Conservation (phyloP, 2,888 invertebrate species). For the Mesoligia furuncula region DNA sequence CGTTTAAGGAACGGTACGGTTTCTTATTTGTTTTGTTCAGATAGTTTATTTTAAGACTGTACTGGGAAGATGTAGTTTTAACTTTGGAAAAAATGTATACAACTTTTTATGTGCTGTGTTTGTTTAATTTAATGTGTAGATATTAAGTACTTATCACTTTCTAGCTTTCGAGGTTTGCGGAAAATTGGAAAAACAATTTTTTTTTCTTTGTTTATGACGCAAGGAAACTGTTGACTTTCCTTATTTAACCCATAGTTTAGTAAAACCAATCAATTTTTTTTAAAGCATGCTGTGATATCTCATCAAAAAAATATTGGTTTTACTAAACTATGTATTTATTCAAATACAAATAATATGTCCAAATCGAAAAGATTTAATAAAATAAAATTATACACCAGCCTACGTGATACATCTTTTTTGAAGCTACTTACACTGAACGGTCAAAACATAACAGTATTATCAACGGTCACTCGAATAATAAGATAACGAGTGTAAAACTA, state of each 20-base stretch:
- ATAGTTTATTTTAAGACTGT: slow-evolving; percentile 49
- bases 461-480: slow-evolving; percentile 48
- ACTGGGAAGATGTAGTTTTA: slow-evolving; percentile 46
- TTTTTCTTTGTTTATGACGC: background rate
- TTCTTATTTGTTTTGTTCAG: slow-evolving; percentile 51
- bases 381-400: background rate
- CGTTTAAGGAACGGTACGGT: slow-evolving; percentile 42
- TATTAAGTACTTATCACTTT: background rate
- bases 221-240: background rate
- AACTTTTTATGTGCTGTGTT: slow-evolving; percentile 11
- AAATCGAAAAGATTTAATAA: background rate
- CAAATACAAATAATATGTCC: background rate
- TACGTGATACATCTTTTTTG: background rate
- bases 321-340: background rate
- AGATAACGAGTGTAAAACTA: slow-evolving; percentile 51
- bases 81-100: slow-evolving; percentile 28
- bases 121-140: slow-evolving; percentile 3
- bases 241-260: background rate
- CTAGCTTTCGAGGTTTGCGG: background rate
- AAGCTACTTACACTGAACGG: slow-evolving; percentile 5
- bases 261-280: background rate
- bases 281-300: too few species aligned
- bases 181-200: background rate
- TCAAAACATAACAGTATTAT: slow-evolving; percentile 39
- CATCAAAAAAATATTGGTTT: background rate